Conservation (phyloP, 2,888 invertebrate genomes). For the Capitulum mitella region DNA sequence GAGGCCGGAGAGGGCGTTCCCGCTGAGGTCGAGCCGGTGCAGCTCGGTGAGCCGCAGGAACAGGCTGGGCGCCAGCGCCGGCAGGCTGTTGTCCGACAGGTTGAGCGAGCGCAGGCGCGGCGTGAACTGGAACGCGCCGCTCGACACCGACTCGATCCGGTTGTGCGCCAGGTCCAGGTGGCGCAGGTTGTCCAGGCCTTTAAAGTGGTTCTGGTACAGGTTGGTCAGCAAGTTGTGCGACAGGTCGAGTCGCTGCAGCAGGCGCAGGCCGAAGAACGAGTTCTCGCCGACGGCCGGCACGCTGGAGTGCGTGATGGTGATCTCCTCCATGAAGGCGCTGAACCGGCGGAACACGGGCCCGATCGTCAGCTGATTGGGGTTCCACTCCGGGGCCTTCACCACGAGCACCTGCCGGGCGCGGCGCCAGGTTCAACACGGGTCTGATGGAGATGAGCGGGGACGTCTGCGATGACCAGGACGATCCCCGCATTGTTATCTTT, state of each 20-base stretch:
- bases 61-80: conserved; percentile 46
- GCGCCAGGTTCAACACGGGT: too few relatives aligned
- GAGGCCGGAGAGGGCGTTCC: conserved; percentile 64
- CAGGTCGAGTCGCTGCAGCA: conserved; percentile 55
- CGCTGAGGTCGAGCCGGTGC: conserved; percentile 62
- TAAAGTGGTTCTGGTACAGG: conserved; percentile 64
- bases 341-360: conserved; percentile 59
- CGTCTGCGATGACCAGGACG: too few relatives aligned
- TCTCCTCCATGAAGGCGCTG: conserved; percentile 54
- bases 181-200: conserved; percentile 63
- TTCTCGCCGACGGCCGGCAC: conserved; percentile 68
- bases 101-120: conserved; percentile 55
- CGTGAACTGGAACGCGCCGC: conserved; percentile 66
- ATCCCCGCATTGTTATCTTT: too few relatives aligned
- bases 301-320: conserved; percentile 59
- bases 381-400: conserved; percentile 56
- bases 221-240: conserved; percentile 63
- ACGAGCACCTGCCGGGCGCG: conserved; percentile 58
- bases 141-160: conserved; percentile 63
- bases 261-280: conserved; percentile 69
- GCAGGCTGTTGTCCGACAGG: conserved; percentile 38
- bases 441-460: too few relatives aligned
- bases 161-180: conserved; percentile 67
- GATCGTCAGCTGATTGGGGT: conserved; percentile 53
- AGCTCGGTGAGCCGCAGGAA: conserved; percentile 67